Conservation (phyloP, 2,113 vertebrate species). For the Antidorcas marsupialis region DNA sequence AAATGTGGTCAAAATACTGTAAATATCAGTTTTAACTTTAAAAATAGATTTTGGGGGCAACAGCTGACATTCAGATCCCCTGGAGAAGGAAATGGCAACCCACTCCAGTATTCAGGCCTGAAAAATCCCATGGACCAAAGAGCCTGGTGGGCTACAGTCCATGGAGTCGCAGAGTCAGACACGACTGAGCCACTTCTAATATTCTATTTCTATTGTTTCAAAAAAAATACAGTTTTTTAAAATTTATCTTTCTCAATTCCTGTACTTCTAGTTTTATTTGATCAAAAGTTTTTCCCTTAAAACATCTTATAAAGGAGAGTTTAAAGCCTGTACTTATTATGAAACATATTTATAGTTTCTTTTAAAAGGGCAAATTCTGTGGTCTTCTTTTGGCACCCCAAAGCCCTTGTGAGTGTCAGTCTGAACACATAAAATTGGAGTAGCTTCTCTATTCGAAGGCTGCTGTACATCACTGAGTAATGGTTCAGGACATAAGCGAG, state of each 20-base stretch:
- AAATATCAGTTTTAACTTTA: neutral
- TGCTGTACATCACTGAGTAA: neutral
- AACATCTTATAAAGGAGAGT: neutral
- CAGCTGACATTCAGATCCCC: neutral
- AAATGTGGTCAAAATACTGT: neutral
- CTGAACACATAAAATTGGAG: neutral
- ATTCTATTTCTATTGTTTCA: neutral
- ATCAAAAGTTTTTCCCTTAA: neutral
- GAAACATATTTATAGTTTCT: neutral
- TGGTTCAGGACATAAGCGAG: neutral
- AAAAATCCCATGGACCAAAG: no score
- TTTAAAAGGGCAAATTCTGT: neutral
- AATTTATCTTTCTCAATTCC: neutral
- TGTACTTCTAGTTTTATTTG: neutral
- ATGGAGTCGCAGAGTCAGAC: no score
- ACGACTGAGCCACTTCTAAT: no score
- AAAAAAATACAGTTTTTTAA: neutral
- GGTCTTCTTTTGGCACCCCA: neutral
- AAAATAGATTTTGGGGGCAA: neutral
- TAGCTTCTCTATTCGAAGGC: neutral
- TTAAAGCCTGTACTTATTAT: neutral
- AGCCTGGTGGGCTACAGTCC: no score
- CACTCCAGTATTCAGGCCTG: no score
- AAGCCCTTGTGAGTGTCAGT: neutral
- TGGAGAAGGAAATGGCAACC: no score